Percentiles rank a stretch among this genome's conserved stretches.
Evolutionary conservation across 2,113 vertebrate genomes (phyloP).

Genomic region (Bufo bufo): DNA sequence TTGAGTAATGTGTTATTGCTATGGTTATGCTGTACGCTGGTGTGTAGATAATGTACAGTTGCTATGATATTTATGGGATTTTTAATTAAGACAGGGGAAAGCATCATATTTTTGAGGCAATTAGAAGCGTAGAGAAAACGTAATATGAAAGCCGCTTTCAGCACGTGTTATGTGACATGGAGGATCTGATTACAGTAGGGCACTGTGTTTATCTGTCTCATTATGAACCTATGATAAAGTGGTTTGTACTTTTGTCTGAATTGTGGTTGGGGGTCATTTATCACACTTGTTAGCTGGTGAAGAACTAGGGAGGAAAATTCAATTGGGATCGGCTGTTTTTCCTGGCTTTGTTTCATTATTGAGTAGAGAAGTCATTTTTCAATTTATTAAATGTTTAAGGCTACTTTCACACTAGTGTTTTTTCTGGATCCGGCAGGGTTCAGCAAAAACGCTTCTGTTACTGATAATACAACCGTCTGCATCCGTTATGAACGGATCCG

Average conservation of each 20-base stretch:
- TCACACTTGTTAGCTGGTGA: neutral
- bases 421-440: no score
- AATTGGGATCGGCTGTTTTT: neutral
- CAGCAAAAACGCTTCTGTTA: no score
- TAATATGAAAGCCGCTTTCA: neutral
- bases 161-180: neutral
- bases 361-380: neutral
- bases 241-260: slow-evolving; percentile 21
- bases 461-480: no score
- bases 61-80: neutral
- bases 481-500: no score
- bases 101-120: slow-evolving; percentile 6
- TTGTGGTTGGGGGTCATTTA: slow-evolving; percentile 15
- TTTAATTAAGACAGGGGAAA: neutral
- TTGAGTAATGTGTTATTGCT: neutral
- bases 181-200: neutral
- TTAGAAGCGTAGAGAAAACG: neutral
- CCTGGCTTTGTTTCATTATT: neutral
- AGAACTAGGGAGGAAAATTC: neutral
- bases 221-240: slow-evolving; percentile 23
- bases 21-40: neutral
- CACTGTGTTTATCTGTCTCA: neutral
- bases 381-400: neutral
- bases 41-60: neutral
- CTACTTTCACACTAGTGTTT: no score